Evolutionary conservation across 2,888 invertebrate species (phyloP).

Genomic region (Orthosia gothica): DNA sequence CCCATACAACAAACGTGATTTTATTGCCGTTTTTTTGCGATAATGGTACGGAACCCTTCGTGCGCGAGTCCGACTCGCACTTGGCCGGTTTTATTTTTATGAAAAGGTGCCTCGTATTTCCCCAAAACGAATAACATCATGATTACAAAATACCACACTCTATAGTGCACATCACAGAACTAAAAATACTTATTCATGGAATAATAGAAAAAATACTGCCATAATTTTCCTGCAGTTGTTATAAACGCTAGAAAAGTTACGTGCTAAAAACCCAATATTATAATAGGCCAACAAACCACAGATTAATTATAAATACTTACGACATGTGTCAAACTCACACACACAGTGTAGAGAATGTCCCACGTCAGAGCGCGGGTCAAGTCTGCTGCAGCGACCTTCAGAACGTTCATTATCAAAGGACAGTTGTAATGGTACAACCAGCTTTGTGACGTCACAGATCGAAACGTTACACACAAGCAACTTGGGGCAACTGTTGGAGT

Average conservation of each 20-base stretch:
- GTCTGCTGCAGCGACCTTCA: conserved; percentile 45
- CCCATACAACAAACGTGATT: too few species aligned
- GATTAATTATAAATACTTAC: conserved; percentile 1
- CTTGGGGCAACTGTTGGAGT: background rate
- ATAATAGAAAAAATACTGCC: background rate
- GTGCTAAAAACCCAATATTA: background rate
- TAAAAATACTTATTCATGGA: too few species aligned
- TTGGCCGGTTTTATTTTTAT: too few species aligned
- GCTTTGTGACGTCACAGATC: conserved; percentile 11
- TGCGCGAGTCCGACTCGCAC: too few species aligned
- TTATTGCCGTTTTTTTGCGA: too few species aligned
- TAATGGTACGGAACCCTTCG: too few species aligned
- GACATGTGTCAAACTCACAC: background rate
- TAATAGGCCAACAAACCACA: background rate
- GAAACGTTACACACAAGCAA: background rate
- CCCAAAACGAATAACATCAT: background rate
- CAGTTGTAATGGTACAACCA: conserved; percentile 5
- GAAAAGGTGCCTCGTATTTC: background rate
- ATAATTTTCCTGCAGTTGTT: background rate
- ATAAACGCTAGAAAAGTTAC: too few species aligned
- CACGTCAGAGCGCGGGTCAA: conserved; percentile 39
- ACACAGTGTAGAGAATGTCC: background rate
- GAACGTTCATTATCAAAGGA: conserved; percentile 49
- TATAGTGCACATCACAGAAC: background rate
- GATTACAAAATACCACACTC: background rate